A percentile compares a stretch with the other conserved stretches of the same genome.
phyloP scores from a whole-genome alignment of 2,113 vertebrate genomes.

The Ailurus styani region DNA sequence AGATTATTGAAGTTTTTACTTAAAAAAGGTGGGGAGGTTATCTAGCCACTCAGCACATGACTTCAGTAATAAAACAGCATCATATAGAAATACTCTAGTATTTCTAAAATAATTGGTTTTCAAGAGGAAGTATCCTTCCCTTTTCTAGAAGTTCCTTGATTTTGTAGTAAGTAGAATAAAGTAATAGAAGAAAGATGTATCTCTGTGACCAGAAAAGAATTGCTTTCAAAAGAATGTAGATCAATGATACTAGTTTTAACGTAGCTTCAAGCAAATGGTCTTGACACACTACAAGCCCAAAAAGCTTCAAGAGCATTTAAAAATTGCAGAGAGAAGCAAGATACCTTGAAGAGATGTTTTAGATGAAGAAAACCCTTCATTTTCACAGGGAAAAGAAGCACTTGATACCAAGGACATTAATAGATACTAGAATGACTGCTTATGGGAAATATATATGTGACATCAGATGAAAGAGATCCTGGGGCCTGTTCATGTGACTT shows the following conservation, averaged over 20 bases:
- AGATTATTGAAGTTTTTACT: slow-evolving; percentile 15
- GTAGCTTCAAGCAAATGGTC: slow-evolving; percentile 1
- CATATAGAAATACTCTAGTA: neutral
- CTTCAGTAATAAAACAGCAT: slow-evolving; percentile 1
- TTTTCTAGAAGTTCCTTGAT: slow-evolving; percentile 42
- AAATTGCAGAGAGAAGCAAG: slow-evolving; percentile 15
- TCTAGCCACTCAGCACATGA: neutral
- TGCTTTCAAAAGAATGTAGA: neutral
- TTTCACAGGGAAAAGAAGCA: slow-evolving; percentile 31
- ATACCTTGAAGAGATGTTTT: neutral
- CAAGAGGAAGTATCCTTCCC: neutral
- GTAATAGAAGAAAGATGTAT: neutral
- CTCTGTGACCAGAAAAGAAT: slow-evolving; percentile 17
- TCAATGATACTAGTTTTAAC: slow-evolving; percentile 29
- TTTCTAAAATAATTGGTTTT: slow-evolving; percentile 45
- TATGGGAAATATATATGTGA: neutral
- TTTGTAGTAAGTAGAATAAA: slow-evolving; percentile 35
- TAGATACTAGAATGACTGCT: neutral
- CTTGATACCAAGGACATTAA: slow-evolving; percentile 13
- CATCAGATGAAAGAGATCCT: neutral
- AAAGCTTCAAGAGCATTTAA: slow-evolving; percentile 19
- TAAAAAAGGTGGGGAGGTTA: neutral
- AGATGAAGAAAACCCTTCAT: slow-evolving; percentile 6
- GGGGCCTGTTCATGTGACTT: slow-evolving; percentile 4
- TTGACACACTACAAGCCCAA: slow-evolving; percentile 23